A percentile compares a stretch with the other conserved stretches of the same genome.
phyloP scores from a whole-genome alignment of 2,113 vertebrate species.

The Casuarius casuarius region DNA sequence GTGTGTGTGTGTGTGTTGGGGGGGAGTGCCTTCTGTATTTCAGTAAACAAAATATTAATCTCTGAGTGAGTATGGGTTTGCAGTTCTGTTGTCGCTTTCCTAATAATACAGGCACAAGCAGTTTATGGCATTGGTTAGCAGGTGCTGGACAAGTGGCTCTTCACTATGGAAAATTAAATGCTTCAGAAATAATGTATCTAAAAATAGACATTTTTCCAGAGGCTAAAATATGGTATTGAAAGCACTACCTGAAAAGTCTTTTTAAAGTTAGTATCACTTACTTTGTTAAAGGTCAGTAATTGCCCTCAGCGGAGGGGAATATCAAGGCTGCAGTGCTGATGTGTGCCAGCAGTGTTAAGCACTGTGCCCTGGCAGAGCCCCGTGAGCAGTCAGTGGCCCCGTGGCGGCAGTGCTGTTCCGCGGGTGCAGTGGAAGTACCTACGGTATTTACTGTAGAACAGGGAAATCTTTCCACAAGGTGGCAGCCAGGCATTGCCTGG shows the following conservation, averaged over 20 bases:
- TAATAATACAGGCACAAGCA: background rate
- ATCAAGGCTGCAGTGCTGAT: rapidly evolving
- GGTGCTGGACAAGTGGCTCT: background rate
- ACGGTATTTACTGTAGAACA: background rate
- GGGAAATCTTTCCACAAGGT: background rate
- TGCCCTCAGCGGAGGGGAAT: background rate
- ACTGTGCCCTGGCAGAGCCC: background rate
- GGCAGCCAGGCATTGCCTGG: background rate
- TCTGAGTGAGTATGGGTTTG: background rate
- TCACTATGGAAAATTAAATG: rapidly evolving
- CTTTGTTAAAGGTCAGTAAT: background rate
- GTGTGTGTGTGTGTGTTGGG: too few relatives aligned
- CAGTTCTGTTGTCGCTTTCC: background rate
- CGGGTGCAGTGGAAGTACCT: background rate
- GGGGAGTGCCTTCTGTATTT: background rate
- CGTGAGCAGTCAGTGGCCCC: rapidly evolving
- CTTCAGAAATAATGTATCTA: background rate
- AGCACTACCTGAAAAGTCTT: background rate
- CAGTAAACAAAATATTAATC: background rate
- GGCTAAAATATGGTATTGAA: background rate
- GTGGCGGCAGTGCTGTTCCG: background rate
- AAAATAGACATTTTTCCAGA: background rate
- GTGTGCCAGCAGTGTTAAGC: background rate
- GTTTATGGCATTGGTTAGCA: background rate
- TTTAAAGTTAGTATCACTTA: background rate